A percentile compares a stretch with the other conserved stretches of the same genome.
These are phyloP conservation scores for Amia ocellicauda DNA, from an alignment of 2,113 vertebrate genomes.

Conservation along the genomic window DNA sequence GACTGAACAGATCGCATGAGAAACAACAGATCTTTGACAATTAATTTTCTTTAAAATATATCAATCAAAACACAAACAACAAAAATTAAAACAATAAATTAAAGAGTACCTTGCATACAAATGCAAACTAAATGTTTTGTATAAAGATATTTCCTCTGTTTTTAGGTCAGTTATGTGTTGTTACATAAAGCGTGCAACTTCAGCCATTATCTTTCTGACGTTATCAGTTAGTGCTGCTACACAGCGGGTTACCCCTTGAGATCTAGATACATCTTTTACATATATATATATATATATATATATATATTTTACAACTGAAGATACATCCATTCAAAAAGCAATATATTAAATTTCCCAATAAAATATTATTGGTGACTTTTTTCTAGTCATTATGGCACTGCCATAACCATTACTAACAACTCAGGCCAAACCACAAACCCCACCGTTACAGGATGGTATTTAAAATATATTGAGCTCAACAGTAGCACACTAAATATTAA, in stretches of 20 bases:
- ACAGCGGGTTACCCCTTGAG: slow-evolving; percentile 34
- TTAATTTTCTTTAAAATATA: slow-evolving; percentile 33
- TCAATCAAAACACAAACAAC: slow-evolving; percentile 47
- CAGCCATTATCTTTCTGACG: slow-evolving; percentile 32
- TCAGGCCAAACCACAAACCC: slow-evolving; percentile 43
- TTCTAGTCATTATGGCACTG: slow-evolving; percentile 48
- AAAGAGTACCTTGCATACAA: slow-evolving; percentile 33
- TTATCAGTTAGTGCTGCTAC: slow-evolving; percentile 33
- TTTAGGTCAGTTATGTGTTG: slow-evolving; percentile 32
- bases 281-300: slow-evolving; percentile 8
- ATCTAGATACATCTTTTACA: slow-evolving; percentile 33
- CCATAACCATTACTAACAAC: slow-evolving; percentile 38
- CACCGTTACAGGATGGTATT: not conserved
- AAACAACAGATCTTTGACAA: slow-evolving; percentile 28
- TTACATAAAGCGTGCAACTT: slow-evolving; percentile 45
- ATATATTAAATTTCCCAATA: slow-evolving; percentile 36
- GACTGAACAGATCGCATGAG: slow-evolving; percentile 31
- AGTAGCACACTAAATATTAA: slow-evolving; percentile 36
- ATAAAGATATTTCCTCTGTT: slow-evolving; percentile 31
- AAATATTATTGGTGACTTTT: slow-evolving; percentile 29
- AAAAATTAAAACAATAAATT: slow-evolving; percentile 23
- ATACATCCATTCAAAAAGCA: slow-evolving; percentile 31
- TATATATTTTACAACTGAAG: slow-evolving; percentile 28
- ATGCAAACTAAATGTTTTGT: slow-evolving; percentile 36
- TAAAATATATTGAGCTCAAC: slow-evolving; percentile 25